Conservation (phyloP, 1,140 invertebrate species). For the Hydropsyche tenuis region DNA sequence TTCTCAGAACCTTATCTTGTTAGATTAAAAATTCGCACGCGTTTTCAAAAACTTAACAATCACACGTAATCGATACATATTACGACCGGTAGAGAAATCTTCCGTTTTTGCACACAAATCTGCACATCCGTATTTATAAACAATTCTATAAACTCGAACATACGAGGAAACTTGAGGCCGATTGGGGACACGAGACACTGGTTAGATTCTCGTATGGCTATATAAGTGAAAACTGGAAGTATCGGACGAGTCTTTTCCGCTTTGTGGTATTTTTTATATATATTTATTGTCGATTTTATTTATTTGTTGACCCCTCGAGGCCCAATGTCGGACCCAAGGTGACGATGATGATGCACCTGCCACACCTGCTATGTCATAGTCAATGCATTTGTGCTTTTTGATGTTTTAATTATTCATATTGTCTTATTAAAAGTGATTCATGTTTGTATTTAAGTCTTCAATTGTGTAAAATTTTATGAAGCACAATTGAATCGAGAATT, state of each 20-base stretch:
- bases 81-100: too few relatives aligned
- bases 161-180: not conserved
- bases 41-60: too few relatives aligned
- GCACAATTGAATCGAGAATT: not conserved
- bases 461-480: not conserved
- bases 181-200: conserved; percentile 15
- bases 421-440: not conserved
- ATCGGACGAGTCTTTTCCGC: not conserved
- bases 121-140: not conserved
- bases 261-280: not conserved
- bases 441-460: not conserved
- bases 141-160: not conserved
- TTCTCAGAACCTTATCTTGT: not conserved
- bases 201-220: conserved; percentile 18
- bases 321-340: not conserved
- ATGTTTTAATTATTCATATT: not conserved
- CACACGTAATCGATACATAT: too few relatives aligned
- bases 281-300: not conserved
- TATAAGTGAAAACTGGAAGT: conserved; percentile 28
- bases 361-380: not conserved
- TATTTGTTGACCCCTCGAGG: not conserved
- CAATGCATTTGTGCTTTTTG: not conserved
- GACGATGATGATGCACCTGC: conserved; percentile 13
- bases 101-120: not conserved
- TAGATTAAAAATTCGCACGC: too few relatives aligned